Evolutionary conservation across 2,888 invertebrate genomes (phyloP).

Genomic region (Unio pictorum): DNA sequence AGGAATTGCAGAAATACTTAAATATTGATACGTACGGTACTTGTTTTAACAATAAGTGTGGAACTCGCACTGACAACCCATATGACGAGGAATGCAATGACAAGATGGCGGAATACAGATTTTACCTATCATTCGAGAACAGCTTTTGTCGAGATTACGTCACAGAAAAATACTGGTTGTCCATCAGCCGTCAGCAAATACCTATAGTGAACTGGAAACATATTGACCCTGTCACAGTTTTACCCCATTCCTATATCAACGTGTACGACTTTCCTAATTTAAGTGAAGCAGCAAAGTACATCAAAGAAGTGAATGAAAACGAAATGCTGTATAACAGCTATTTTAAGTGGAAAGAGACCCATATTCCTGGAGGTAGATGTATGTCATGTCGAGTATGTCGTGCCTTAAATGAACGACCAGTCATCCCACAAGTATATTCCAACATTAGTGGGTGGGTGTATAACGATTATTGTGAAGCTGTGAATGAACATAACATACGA

Average conservation of each 20-base stretch:
- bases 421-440: no score
- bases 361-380: not conserved
- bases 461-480: no score
- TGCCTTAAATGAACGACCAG: no score
- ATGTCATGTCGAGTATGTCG: no score
- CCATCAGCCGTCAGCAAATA: conserved; percentile 9
- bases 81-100: no score
- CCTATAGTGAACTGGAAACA: conserved; percentile 20
- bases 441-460: no score
- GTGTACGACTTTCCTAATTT: conserved; percentile 16
- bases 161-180: conserved; percentile 21
- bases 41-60: no score
- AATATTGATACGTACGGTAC: no score
- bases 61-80: no score
- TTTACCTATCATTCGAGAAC: conserved; percentile 23
- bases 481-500: no score
- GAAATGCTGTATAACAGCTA: conserved; percentile 19
- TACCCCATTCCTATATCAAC: conserved; percentile 23
- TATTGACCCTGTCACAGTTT: conserved; percentile 9
- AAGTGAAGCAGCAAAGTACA: conserved; percentile 16
- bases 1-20: no score
- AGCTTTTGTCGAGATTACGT: conserved; percentile 20
- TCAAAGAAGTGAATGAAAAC: conserved; percentile 18
- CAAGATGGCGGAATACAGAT: conserved; percentile 10
- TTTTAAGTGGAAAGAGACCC: conserved; percentile 17